These are phyloP conservation scores for Natrix natrix DNA, from an alignment of 2,797 vertebrate genomes.

Conservation along the genomic window DNA sequence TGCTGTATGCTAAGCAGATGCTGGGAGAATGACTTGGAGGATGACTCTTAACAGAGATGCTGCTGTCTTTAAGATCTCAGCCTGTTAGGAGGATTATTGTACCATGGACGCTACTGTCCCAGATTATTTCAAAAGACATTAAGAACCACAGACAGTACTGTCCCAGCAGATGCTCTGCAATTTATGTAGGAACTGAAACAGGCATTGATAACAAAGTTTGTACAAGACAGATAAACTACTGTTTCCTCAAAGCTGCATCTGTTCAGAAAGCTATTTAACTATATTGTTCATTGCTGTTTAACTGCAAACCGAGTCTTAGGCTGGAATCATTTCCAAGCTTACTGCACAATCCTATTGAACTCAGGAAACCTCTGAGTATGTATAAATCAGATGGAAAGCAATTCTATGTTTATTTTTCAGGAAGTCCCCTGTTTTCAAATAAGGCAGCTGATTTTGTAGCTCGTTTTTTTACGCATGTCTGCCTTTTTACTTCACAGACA, in stretches of 20 bases:
- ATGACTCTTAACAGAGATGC: constrained; percentile 54
- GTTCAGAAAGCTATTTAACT: constrained; percentile 25
- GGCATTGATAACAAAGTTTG: constrained; percentile 34
- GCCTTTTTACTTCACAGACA: not conserved
- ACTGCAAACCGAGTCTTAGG: not conserved
- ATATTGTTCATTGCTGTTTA: not conserved
- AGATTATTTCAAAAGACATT: constrained; percentile 34
- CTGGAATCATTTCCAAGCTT: not conserved
- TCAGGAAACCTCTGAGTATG: not conserved
- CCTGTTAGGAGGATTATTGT: constrained; percentile 62
- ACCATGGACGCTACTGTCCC: constrained; percentile 71
- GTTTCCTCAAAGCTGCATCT: constrained; percentile 46
- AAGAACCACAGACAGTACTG: constrained; percentile 64
- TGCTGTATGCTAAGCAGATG: constrained; percentile 44
- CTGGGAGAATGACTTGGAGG: constrained; percentile 39
- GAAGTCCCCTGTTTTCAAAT: not conserved
- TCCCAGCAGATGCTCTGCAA: constrained; percentile 54
- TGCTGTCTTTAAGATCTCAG: constrained; percentile 51
- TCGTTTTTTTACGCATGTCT: not conserved
- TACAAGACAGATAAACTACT: constrained; percentile 53
- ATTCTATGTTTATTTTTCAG: not conserved
- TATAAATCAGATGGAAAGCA: not conserved
- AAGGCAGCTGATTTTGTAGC: not conserved
- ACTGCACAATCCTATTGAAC: not conserved
- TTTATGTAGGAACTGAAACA: constrained; percentile 52